Percentiles rank a stretch among this genome's conserved stretches.
These are phyloP conservation scores for Cotesia vestalis DNA, from an alignment of 1,140 invertebrate genomes.

Conservation along the genomic window DNA sequence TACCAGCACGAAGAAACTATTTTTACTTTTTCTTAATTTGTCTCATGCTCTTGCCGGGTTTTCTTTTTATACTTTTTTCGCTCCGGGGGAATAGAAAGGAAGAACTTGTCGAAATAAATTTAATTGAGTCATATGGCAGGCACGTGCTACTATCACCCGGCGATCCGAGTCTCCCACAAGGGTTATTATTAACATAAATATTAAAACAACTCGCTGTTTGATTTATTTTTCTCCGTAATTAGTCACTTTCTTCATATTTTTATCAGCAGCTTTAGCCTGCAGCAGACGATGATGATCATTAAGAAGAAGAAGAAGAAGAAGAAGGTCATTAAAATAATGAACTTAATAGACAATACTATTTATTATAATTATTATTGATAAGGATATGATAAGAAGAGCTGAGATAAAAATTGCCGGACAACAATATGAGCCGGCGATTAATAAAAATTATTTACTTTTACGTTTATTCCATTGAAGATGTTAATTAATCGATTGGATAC, in stretches of 20 bases:
- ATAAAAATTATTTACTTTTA: conserved; percentile 37
- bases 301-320: background rate
- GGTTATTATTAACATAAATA: background rate
- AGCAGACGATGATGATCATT: background rate
- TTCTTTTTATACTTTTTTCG: conserved; percentile 2
- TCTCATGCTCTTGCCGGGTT: conserved; percentile 28
- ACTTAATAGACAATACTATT: conserved; percentile 38
- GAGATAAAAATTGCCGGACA: conserved; percentile 43
- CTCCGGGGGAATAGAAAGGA: background rate
- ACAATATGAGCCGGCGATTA: conserved; percentile 51
- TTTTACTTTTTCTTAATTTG: conserved; percentile 37
- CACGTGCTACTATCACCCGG: conserved; percentile 5
- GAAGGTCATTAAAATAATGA: background rate
- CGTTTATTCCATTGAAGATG: conserved; percentile 16
- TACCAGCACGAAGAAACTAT: conserved; percentile 6
- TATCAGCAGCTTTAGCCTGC: too few species aligned
- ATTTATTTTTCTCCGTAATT: background rate
- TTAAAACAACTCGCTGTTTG: conserved; percentile 1
- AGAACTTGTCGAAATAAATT: background rate
- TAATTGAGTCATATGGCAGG: conserved; percentile 16
- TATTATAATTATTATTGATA: conserved; percentile 53
- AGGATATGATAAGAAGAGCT: conserved; percentile 51
- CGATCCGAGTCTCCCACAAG: conserved; percentile 1
- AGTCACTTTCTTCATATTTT: background rate
- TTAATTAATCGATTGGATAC: background rate